Conservation (phyloP, 2,888 invertebrate genomes). For the Iphiclides podalirius region DNA sequence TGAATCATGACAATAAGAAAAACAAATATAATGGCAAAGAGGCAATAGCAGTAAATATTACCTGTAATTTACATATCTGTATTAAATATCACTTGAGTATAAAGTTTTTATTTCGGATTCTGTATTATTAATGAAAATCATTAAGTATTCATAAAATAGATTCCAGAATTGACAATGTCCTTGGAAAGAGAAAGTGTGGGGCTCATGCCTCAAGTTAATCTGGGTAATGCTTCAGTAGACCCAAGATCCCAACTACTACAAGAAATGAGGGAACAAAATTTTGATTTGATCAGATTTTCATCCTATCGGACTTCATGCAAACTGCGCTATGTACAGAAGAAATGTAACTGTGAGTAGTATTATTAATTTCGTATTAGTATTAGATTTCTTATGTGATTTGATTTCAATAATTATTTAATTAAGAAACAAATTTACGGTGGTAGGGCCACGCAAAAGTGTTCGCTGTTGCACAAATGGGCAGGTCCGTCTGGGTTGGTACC, state of each 20-base stretch:
- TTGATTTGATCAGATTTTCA: slow-evolving; percentile 97
- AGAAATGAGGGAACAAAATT: slow-evolving; percentile 94
- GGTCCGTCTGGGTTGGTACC: too few species aligned
- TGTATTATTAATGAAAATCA: background rate
- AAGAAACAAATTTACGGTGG: too few species aligned
- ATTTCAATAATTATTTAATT: too few species aligned
- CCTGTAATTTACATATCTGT: background rate
- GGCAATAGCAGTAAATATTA: background rate
- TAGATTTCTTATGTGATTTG: too few species aligned
- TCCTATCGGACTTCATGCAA: slow-evolving; percentile 99
- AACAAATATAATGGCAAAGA: background rate
- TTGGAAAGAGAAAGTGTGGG: slow-evolving; percentile 63
- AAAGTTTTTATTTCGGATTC: background rate
- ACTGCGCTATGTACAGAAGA: slow-evolving; percentile 97
- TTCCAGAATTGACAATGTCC: slow-evolving; percentile 51
- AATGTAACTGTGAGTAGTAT: slow-evolving; percentile 91
- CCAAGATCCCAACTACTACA: slow-evolving; percentile 89
- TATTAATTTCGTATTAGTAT: slow-evolving; percentile 19
- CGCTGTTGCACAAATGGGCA: too few species aligned
- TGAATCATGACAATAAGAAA: background rate
- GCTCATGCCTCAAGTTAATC: slow-evolving; percentile 43
- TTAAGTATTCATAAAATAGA: too few species aligned
- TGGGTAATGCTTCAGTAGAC: slow-evolving; percentile 63
- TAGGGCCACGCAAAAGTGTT: too few species aligned
- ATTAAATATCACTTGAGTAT: background rate